A percentile compares a stretch with the other conserved stretches of the same genome.
Conservation (phyloP, 2,888 invertebrate genomes). For the Tetragnatha montana region DNA sequence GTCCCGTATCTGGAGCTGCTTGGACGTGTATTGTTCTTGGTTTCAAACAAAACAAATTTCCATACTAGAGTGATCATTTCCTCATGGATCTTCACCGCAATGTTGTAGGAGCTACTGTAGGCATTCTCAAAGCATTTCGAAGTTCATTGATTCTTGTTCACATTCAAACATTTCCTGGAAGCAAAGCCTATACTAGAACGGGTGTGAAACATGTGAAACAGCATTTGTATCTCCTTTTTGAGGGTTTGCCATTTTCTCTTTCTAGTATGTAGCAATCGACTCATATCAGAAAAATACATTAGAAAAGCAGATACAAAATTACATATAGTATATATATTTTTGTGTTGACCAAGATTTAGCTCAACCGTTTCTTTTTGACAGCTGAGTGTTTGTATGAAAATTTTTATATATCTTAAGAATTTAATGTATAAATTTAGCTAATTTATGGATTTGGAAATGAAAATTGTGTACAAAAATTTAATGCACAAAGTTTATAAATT, state of each 20-base stretch:
- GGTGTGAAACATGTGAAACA: background rate
- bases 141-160: background rate
- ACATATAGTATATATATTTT: conserved; percentile 22
- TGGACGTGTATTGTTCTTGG: background rate
- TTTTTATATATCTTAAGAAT: conserved; percentile 9
- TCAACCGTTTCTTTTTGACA: conserved; percentile 12
- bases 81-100: background rate
- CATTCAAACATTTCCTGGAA: background rate
- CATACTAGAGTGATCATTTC: too few species aligned
- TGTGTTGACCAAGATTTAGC: conserved; percentile 1
- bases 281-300: background rate
- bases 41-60: background rate
- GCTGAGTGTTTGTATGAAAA: conserved; percentile 25
- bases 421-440: conserved; percentile 9
- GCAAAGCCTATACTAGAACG: background rate
- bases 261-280: background rate
- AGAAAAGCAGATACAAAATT: background rate
- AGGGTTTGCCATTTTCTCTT: background rate
- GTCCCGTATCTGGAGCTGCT: background rate
- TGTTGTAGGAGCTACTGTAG: background rate
- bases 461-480: background rate
- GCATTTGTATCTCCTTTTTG: background rate
- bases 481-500: conserved; percentile 7
- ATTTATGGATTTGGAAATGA: conserved; percentile 18
- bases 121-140: background rate